Percentiles rank a stretch among this genome's conserved stretches.
These are phyloP conservation scores for Andrena minutula DNA, from an alignment of 2,888 invertebrate species.

Conservation along the genomic window DNA sequence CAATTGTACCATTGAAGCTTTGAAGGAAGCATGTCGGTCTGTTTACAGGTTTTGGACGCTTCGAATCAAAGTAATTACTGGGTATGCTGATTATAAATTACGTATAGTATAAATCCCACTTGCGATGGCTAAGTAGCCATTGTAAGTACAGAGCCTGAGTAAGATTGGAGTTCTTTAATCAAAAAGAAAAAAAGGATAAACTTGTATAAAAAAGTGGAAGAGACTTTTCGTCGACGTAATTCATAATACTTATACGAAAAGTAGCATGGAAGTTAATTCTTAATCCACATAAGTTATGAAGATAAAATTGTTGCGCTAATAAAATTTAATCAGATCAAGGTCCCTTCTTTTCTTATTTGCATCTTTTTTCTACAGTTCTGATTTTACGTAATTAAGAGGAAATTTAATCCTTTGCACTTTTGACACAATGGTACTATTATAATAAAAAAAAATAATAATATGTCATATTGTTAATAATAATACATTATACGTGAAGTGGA, in stretches of 20 bases:
- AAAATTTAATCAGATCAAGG: neutral
- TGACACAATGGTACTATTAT: neutral
- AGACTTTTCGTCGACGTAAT: no score
- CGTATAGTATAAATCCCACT: constrained; percentile 17
- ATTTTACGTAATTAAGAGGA: neutral
- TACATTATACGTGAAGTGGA: neutral
- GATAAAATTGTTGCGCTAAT: neutral
- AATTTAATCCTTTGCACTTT: constrained; percentile 2
- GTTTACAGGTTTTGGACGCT: neutral
- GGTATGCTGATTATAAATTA: constrained; percentile 3
- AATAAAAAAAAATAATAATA: neutral
- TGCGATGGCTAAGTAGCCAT: neutral
- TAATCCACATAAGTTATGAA: no score
- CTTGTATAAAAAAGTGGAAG: neutral
- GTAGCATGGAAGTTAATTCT: no score
- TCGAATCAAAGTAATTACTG: constrained; percentile 18
- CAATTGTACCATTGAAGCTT: constrained; percentile 49
- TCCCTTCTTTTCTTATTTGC: neutral
- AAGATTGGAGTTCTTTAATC: neutral
- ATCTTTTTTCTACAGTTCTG: neutral
- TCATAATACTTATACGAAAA: no score
- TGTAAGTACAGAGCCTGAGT: neutral
- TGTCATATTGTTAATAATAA: neutral
- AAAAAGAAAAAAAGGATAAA: neutral
- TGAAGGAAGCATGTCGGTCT: constrained; percentile 26